Evolutionary conservation across 2,113 vertebrate genomes (phyloP).

Genomic region (Ageneiosus marmoratus): DNA sequence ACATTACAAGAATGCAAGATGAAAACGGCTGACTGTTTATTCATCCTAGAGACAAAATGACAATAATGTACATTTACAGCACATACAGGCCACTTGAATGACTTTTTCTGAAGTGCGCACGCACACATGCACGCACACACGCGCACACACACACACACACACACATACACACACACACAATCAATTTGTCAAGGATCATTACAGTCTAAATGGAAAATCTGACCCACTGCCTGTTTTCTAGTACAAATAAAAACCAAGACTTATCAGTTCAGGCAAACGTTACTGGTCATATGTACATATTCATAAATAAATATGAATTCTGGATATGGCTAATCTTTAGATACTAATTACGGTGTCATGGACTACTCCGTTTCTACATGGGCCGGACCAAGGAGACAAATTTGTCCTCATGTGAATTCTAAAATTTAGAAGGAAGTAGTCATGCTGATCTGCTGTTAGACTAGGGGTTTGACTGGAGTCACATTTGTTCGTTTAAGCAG

Average conservation of each 20-base stretch:
- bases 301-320: slow-evolving; percentile 57
- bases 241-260: slow-evolving; percentile 31
- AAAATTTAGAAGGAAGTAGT: not conserved
- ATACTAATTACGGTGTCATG: slow-evolving; percentile 20
- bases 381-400: not conserved
- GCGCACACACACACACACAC: not conserved
- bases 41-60: slow-evolving; percentile 28
- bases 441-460: slow-evolving; percentile 11
- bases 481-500: slow-evolving; percentile 24
- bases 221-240: not conserved
- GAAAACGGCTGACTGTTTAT: slow-evolving; percentile 22
- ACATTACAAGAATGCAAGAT: not conserved
- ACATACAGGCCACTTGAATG: slow-evolving; percentile 13
- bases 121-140: slow-evolving; percentile 1
- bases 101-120: slow-evolving; percentile 20
- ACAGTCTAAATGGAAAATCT: slow-evolving; percentile 39
- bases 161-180: not conserved
- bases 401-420: not conserved
- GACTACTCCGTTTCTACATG: not conserved
- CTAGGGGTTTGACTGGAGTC: not conserved
- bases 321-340: slow-evolving; percentile 16
- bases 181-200: slow-evolving; percentile 24
- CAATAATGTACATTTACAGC: slow-evolving; percentile 7
- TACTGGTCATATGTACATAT: slow-evolving; percentile 38
- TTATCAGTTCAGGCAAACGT: slow-evolving; percentile 25